These are phyloP conservation scores for Dendroctonus ponderosae DNA, from an alignment of 1,140 invertebrate genomes.

Conservation along the genomic window DNA sequence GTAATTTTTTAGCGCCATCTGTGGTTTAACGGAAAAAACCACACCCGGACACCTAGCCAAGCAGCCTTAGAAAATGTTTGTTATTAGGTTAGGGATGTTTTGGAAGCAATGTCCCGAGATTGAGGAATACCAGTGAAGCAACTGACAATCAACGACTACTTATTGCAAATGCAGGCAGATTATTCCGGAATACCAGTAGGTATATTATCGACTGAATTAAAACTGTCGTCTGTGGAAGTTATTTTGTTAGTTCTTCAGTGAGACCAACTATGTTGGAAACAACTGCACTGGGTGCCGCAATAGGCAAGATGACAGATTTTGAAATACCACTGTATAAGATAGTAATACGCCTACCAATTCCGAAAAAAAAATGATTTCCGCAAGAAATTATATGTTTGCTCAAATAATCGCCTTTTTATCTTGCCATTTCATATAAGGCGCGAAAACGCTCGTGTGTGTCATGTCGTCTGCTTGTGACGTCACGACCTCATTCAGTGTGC, in stretches of 20 bases:
- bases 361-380: no score
- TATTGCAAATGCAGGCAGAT: slow-evolving; percentile 93
- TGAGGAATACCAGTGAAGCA: slow-evolving; percentile 78
- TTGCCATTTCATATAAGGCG: no score
- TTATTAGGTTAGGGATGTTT: slow-evolving; percentile 79
- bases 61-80: slow-evolving; percentile 89
- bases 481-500: no score
- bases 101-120: slow-evolving; percentile 90
- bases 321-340: no score
- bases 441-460: no score
- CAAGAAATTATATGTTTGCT: no score
- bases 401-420: no score
- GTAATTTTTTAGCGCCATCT: slow-evolving; percentile 66
- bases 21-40: slow-evolving; percentile 72
- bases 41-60: slow-evolving; percentile 82
- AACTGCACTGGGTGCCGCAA: slow-evolving; percentile 87
- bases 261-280: slow-evolving; percentile 89
- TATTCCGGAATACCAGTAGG: slow-evolving; percentile 78
- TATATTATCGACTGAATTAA: slow-evolving; percentile 21
- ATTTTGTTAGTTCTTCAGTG: slow-evolving; percentile 52
- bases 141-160: slow-evolving; percentile 80
- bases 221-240: background rate
- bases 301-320: no score
- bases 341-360: no score
- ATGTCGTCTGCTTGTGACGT: no score